Conservation (phyloP, 2,797 vertebrate genomes). For the Ammospiza maritima region DNA sequence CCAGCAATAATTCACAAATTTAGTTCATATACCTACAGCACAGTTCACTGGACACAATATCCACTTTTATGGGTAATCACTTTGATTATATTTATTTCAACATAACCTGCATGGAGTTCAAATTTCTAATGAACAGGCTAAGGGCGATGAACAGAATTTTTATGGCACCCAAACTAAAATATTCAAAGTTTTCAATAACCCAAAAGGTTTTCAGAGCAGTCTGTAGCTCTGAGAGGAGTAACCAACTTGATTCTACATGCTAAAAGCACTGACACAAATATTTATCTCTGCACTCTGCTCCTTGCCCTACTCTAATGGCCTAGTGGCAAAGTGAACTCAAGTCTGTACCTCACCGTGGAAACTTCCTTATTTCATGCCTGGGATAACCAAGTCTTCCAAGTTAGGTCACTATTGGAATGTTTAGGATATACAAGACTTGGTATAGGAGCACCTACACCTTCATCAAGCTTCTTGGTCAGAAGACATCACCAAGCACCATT, state of each 20-base stretch:
- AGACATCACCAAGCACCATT: accelerated
- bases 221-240: not conserved
- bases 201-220: not conserved
- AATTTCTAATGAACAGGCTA: not conserved
- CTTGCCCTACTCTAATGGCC: not conserved
- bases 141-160: not conserved
- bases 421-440: not conserved
- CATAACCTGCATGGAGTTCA: not conserved
- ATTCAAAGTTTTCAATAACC: not conserved
- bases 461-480: not conserved
- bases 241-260: not conserved
- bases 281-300: not conserved
- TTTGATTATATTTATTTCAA: not conserved
- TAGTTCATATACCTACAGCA: not conserved
- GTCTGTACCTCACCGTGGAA: not conserved
- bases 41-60: not conserved
- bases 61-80: not conserved
- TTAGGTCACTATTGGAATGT: accelerated
- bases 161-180: accelerated
- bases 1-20: not conserved
- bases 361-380: too few species aligned
- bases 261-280: not conserved
- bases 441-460: not conserved
- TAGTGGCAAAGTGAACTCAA: not conserved
- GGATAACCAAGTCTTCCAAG: not conserved